Evolutionary conservation across 1,140 invertebrate genomes (phyloP).

Genomic region (Acarapis woodi): DNA sequence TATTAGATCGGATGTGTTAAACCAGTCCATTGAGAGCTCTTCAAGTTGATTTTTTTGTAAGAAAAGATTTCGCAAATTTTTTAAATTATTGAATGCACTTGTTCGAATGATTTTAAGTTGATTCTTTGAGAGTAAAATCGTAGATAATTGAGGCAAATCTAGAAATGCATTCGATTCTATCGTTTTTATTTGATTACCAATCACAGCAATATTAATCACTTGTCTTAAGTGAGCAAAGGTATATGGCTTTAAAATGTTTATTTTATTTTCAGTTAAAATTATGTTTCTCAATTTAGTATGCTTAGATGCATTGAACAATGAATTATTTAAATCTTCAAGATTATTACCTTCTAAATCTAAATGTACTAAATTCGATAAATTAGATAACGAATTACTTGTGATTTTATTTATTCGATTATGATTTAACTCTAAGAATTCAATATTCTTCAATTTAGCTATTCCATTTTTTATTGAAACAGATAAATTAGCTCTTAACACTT

Average conservation of each 20-base stretch:
- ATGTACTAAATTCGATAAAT: constrained; percentile 42
- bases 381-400: constrained; percentile 25
- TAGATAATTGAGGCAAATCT: constrained; percentile 31
- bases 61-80: constrained; percentile 33
- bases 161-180: constrained; percentile 28
- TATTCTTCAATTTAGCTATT: constrained; percentile 29
- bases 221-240: constrained; percentile 31
- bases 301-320: constrained; percentile 13
- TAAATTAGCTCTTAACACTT: no score
- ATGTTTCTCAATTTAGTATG: constrained; percentile 44
- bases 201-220: constrained; percentile 34
- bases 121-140: constrained; percentile 29
- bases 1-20: constrained; percentile 35
- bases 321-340: constrained; percentile 15
- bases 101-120: constrained; percentile 16
- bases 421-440: constrained; percentile 56
- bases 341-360: constrained; percentile 56
- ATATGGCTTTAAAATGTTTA: constrained; percentile 26
- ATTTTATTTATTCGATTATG: constrained; percentile 45
- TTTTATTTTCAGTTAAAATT: constrained; percentile 37
- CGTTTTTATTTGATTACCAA: constrained; percentile 32
- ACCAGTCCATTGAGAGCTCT: constrained; percentile 37
- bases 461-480: constrained; percentile 36
- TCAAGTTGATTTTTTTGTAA: constrained; percentile 39
- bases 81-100: constrained; percentile 31